Conservation (phyloP, 2,797 vertebrate species). For the Megaceryle alcyon region DNA sequence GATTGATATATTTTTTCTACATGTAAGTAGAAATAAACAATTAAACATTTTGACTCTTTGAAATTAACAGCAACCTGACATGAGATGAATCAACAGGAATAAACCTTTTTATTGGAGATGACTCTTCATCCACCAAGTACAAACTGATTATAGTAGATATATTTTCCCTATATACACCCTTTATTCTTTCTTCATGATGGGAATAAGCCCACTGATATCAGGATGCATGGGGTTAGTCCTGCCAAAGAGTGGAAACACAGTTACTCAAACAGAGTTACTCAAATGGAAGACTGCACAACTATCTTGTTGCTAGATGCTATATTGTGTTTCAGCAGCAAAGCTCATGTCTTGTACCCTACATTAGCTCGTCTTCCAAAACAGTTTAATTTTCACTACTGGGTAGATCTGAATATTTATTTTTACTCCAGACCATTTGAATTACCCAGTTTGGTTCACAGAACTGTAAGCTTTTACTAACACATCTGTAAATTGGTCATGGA, state of each 20-base stretch:
- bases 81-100: not conserved
- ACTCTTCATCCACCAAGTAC: not conserved
- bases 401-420: not conserved
- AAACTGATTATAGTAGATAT: not conserved
- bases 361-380: not conserved
- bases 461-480: not conserved
- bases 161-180: not conserved
- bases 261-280: not conserved
- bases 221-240: not conserved
- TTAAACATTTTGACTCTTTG: not conserved
- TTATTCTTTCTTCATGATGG: not conserved
- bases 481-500: not conserved
- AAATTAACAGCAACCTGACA: not conserved
- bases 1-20: not conserved
- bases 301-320: not conserved
- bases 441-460: not conserved
- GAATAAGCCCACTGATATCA: not conserved
- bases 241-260: not conserved
- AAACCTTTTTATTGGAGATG: not conserved
- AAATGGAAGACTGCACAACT: not conserved
- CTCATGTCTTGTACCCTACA: fast-evolving
- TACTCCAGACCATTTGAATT: not conserved
- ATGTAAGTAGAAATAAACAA: not conserved
- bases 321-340: not conserved
- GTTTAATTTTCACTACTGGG: not conserved